Percentiles rank a stretch among this genome's conserved stretches.
phyloP scores from a whole-genome alignment of 2,888 invertebrate species.

The Drosophila picticornis region DNA sequence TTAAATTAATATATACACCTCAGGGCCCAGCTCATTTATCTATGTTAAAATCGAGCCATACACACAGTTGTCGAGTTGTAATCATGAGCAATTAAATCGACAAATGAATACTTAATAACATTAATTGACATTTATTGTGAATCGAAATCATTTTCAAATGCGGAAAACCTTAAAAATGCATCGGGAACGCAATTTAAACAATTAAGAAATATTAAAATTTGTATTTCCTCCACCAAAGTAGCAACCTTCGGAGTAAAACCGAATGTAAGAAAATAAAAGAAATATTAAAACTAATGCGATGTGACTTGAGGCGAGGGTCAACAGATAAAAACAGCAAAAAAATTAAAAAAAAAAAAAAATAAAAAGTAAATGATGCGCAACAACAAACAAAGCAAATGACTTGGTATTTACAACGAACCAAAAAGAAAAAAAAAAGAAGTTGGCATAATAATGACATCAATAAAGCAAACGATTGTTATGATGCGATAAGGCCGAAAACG shows the following conservation, averaged over 20 bases:
- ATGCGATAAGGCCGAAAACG: constrained; percentile 65
- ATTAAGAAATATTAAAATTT: constrained; percentile 39
- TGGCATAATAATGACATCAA: constrained; percentile 76
- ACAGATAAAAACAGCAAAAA: constrained; percentile 26
- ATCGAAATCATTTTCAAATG: constrained; percentile 14
- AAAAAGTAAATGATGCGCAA: constrained; percentile 62
- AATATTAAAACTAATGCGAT: constrained; percentile 46
- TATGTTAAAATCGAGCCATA: not conserved
- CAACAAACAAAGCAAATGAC: constrained; percentile 57
- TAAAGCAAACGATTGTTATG: constrained; percentile 70
- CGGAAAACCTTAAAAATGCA: constrained; percentile 37
- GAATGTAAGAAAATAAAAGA: constrained; percentile 28
- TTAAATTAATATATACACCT: constrained; percentile 37
- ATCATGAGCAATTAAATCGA: constrained; percentile 4
- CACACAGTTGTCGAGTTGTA: constrained; percentile 14
- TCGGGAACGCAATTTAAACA: constrained; percentile 26
- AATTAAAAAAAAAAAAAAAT: constrained; percentile 23
- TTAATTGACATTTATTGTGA: constrained; percentile 9
- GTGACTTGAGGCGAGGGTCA: constrained; percentile 44
- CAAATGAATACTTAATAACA: not conserved
- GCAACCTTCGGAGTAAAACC: constrained; percentile 40
- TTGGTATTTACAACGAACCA: constrained; percentile 49
- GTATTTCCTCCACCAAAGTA: constrained; percentile 20
- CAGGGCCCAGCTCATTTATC: constrained; percentile 14
- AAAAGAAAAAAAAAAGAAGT: constrained; percentile 42